Evolutionary conservation across 2,888 invertebrate genomes (phyloP).

Genomic region (Eucriotettix oculatus): DNA sequence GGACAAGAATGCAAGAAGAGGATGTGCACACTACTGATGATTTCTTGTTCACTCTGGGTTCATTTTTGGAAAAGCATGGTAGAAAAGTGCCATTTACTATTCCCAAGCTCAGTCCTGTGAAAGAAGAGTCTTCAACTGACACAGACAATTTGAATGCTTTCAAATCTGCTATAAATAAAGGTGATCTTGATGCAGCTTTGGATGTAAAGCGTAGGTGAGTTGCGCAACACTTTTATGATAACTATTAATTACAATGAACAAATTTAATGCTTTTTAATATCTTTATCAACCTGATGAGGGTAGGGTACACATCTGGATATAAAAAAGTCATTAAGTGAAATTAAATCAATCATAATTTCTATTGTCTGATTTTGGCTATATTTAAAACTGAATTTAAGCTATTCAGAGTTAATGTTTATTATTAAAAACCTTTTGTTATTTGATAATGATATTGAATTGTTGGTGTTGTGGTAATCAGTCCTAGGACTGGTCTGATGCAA

Average conservation of each 20-base stretch:
- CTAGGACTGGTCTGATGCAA: too few relatives aligned
- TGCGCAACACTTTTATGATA: too few relatives aligned
- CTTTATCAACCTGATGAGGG: too few relatives aligned
- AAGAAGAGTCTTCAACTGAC: neutral
- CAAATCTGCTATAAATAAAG: conserved; percentile 18
- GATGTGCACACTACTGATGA: conserved; percentile 48
- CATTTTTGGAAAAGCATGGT: conserved; percentile 44
- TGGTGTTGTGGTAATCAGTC: too few relatives aligned
- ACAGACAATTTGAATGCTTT: neutral
- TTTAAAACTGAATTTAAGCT: too few relatives aligned
- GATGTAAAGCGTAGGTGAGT: conserved; percentile 22
- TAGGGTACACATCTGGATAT: too few relatives aligned
- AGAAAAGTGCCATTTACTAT: conserved; percentile 54
- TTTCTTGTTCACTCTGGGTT: conserved; percentile 47
- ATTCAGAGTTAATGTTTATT: too few relatives aligned
- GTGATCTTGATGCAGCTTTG: conserved; percentile 31
- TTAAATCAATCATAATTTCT: neutral
- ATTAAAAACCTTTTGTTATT: too few relatives aligned
- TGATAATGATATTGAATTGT: too few relatives aligned
- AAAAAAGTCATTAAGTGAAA: too few relatives aligned
- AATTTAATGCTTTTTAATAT: too few relatives aligned
- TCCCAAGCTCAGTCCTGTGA: conserved; percentile 23
- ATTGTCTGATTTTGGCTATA: too few relatives aligned
- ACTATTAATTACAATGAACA: neutral
- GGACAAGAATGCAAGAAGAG: conserved; percentile 77